A percentile compares a stretch with the other conserved stretches of the same genome.
Evolutionary conservation across 2,888 invertebrate genomes (phyloP).

Genomic region (Pandemis cinnamomeana): DNA sequence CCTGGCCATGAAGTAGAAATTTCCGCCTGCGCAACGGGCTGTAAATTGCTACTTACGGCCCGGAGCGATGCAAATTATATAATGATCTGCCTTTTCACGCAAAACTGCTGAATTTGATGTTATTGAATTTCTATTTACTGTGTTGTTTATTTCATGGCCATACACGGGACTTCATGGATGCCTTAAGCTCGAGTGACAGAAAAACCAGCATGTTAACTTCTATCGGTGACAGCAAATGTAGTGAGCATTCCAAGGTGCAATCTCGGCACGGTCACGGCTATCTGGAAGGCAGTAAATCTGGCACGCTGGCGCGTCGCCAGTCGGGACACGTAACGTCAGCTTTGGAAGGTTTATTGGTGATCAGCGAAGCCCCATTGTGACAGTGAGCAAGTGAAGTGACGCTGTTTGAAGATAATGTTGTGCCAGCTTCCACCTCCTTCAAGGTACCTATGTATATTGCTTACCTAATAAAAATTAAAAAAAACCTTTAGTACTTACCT

Average conservation of each 20-base stretch:
- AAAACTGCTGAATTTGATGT: too few relatives aligned
- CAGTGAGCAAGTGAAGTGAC: conserved; percentile 17
- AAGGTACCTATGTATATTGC: neutral
- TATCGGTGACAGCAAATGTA: conserved; percentile 32
- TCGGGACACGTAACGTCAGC: conserved; percentile 34
- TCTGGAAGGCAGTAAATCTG: conserved; percentile 37
- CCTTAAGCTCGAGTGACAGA: neutral
- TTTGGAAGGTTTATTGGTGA: conserved; percentile 31
- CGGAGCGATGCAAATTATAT: too few relatives aligned
- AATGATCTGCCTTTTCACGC: too few relatives aligned
- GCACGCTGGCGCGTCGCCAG: conserved; percentile 36
- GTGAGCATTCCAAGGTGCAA: conserved; percentile 30
- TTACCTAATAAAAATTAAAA: too few relatives aligned
- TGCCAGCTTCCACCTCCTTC: neutral
- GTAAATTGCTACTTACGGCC: too few relatives aligned
- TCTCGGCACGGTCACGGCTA: conserved; percentile 35
- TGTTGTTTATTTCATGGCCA: too few relatives aligned
- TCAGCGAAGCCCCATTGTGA: conserved; percentile 24
- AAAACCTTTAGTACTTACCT: too few relatives aligned
- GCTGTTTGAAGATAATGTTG: neutral
- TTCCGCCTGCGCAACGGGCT: too few relatives aligned
- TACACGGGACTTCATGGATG: neutral
- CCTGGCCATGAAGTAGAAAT: too few relatives aligned
- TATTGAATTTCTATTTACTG: too few relatives aligned
- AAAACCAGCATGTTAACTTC: neutral